These are phyloP conservation scores for Drosophila ananassae DNA, from an alignment of 1,140 invertebrate species.

Conservation along the genomic window DNA sequence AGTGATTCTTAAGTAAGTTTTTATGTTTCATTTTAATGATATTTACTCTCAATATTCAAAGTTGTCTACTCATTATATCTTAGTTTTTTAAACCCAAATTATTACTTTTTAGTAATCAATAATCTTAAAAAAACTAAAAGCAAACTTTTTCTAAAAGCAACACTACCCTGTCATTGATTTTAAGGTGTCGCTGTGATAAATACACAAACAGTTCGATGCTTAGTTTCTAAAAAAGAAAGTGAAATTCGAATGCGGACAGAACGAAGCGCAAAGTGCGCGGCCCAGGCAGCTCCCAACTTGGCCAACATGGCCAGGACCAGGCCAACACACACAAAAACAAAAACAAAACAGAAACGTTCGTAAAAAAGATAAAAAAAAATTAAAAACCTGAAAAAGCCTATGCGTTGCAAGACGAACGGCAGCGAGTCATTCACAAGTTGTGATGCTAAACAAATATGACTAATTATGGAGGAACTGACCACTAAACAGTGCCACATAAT, in stretches of 20 bases:
- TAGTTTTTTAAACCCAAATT: no score
- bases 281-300: conserved; percentile 52
- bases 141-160: background rate
- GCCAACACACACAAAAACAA: conserved; percentile 10
- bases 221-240: conserved; percentile 81
- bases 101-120: no score
- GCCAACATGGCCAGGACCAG: conserved; percentile 78
- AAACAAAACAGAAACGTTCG: conserved; percentile 2
- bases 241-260: conserved; percentile 73
- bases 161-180: conserved; percentile 9
- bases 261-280: conserved; percentile 72
- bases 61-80: no score
- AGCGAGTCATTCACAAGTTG: conserved; percentile 75
- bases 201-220: conserved; percentile 41
- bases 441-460: conserved; percentile 82
- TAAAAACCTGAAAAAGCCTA: conserved; percentile 20
- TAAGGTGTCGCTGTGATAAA: conserved; percentile 15
- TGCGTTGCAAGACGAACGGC: conserved; percentile 6
- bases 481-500: conserved; percentile 81
- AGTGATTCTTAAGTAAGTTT: no score
- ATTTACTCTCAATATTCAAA: no score
- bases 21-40: no score
- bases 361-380: conserved; percentile 6
- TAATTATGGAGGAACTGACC: conserved; percentile 81
- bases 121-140: no score